Evolutionary conservation across 2,797 vertebrate genomes (phyloP), one percentile per base, ranked within the genome.

Genomic region (Platyrinchus mystaceus): DNA sequence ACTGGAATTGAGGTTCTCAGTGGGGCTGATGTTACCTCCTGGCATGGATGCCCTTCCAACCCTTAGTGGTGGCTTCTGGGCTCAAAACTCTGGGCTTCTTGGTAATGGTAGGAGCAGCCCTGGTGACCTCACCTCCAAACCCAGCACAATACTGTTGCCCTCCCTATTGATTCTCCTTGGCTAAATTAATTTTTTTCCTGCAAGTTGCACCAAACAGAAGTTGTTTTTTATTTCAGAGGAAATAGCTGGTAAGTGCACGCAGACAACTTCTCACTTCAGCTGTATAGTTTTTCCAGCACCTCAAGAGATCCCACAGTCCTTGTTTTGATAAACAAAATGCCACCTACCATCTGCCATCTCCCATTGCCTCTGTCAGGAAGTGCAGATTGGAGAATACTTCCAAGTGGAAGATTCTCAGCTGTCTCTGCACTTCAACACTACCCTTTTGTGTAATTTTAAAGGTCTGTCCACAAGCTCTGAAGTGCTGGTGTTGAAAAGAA

Each of bases 311-410:
- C 95, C 44, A 79, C 56, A 60, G 80, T 74, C 84, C 79, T 73
- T 91, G 85, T 89, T 93, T 71, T 76, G 93, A 90, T 94, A 95
- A 97, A 94, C 85, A 97, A 92, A 85, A 94, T 89, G 86, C 85
- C 87, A 94, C 80, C 89, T 32, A 87, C 92, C 94, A 93, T 92
- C 95, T 97, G 91, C 95, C 92, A 82, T 46, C 73, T 46, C 82
- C 95, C 87, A 34, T 19, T 78, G 87, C 88, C 93, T 90, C 90
- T 90, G 69, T 84, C 94, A 91, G 91, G 93, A 78, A 76, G 62
- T 7, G 47, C 24, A 2, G 58, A 30, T 17, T 93, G 90, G 85
- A 82, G 74, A 84, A 86, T 86, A 89, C 70, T 88, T 86, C 87
- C 87, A 90, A n/a, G 83, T 90, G 87, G 84, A 96, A 88, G 87